phyloP scores from a whole-genome alignment of 1,140 invertebrate species.

The Dendrolimus kikuchii region DNA sequence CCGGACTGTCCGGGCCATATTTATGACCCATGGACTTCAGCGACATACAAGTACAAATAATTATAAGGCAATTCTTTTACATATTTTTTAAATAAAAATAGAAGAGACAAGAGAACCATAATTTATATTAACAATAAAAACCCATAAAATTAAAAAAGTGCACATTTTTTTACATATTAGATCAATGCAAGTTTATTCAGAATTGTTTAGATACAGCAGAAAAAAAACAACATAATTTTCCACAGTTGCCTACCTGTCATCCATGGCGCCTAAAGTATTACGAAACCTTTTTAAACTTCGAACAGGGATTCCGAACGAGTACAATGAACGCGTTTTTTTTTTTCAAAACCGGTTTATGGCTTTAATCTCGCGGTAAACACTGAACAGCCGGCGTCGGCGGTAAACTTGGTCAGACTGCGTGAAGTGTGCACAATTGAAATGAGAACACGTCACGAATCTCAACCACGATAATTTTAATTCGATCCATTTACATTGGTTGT shows the following conservation, averaged over 20 bases:
- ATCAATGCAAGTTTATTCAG: too few species aligned
- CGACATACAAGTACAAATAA: too few species aligned
- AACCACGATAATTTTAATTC: too few species aligned
- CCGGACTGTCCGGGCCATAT: too few species aligned
- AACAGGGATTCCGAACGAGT: constrained; percentile 7
- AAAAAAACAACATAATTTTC: not conserved
- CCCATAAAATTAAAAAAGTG: not conserved
- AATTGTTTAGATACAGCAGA: too few species aligned
- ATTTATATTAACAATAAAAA: constrained; percentile 1
- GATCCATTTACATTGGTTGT: too few species aligned
- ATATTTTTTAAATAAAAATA: too few species aligned
- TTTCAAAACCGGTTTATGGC: constrained; percentile 26
- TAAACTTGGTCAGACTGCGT: constrained; percentile 31
- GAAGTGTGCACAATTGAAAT: not conserved
- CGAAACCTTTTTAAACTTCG: constrained; percentile 23
- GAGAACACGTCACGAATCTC: not conserved
- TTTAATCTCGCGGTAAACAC: constrained; percentile 10
- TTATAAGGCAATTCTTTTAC: too few species aligned
- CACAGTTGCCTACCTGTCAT: constrained; percentile 35
- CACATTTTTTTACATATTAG: too few species aligned
- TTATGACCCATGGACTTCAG: too few species aligned
- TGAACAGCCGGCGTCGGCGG: constrained; percentile 34
- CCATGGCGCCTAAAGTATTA: constrained; percentile 24
- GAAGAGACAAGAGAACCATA: not conserved
- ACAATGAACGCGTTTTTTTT: constrained; percentile 16